Evolutionary conservation across 2,797 vertebrate genomes (phyloP), one percentile per base, ranked within the genome.

Genomic region (Paedocypris micromegethes): DNA sequence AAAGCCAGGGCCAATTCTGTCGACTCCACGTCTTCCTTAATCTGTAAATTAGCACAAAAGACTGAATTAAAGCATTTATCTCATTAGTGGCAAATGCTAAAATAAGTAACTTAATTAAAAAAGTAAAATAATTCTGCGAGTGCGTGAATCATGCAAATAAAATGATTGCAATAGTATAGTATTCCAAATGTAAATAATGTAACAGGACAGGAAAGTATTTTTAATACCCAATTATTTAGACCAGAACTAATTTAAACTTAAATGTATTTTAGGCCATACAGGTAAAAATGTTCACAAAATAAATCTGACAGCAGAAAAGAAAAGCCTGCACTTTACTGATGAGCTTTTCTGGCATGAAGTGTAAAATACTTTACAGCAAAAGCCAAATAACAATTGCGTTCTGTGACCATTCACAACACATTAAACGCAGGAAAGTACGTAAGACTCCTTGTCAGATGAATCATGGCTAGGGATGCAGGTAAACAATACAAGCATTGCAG

Each of bases 1-100:
- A 91, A 91, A n/a, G 90, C 90, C 69, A 92, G 78, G 3, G 90
- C 90, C 2, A 91, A 78, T 78, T 92, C 89, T 0, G 90, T 91
- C 6, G 85, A 85, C 78, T 89, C 88, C 0, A 92, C 86, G 0
- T 87, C 86, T 37, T 86, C 86, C 77, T 89, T 91, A 72, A 91
- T 84, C 90, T 92, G 59, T 4, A 51, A 9, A 46, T 7, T 40
- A 41, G 66, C 23, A 60, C 37, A 66, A 1, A 23, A 23, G 23
- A 23, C 23, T 23, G 23, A 23, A 23, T 23, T 23, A 23, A 23
- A 23, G 23, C 23, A 23, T 23, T 23, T 23, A 23, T 23, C 23
- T 23, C 23, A 23, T 23, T 23, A 23, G 23, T 23, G 1, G 23
- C 23, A 23, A 23, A 23, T 23, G 23, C 23, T 23, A 23, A 23